Conservation (phyloP, 2,888 invertebrate species). For the Phania funesta region DNA sequence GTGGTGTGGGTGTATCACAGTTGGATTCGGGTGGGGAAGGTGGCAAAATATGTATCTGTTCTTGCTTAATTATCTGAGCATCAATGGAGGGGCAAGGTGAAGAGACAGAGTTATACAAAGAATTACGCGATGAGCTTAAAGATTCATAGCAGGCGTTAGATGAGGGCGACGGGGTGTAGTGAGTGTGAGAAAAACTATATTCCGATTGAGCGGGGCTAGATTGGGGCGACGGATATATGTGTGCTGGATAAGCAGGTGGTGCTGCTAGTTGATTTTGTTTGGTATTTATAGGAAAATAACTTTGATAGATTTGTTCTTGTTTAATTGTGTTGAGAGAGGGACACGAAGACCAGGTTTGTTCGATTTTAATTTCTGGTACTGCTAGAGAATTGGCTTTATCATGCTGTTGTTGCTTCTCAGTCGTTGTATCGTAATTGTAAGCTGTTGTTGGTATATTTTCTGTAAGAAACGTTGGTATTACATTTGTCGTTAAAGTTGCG, state of each 20-base stretch:
- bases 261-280: constrained; percentile 73
- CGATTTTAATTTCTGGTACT: constrained; percentile 78
- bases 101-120: constrained; percentile 67
- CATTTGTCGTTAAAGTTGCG: constrained; percentile 74
- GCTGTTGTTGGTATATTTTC: constrained; percentile 71
- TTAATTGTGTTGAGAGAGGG: constrained; percentile 68
- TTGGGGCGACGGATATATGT: constrained; percentile 77
- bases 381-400: constrained; percentile 37
- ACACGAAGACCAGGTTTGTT: constrained; percentile 75
- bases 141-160: constrained; percentile 72
- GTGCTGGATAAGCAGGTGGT: constrained; percentile 75
- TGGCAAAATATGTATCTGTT: constrained; percentile 81
- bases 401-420: too few species aligned
- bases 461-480: constrained; percentile 54
- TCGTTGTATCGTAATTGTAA: too few species aligned
- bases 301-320: constrained; percentile 67
- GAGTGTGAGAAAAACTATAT: constrained; percentile 69
- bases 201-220: constrained; percentile 78
- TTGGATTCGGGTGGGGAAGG: constrained; percentile 84
- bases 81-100: constrained; percentile 79
- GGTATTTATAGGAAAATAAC: constrained; percentile 57
- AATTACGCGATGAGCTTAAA: constrained; percentile 71
- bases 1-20: constrained; percentile 81
- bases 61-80: constrained; percentile 80
- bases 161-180: constrained; percentile 57